Conservation (phyloP, 1,140 invertebrate genomes). For the Drosophila ercepeae region DNA sequence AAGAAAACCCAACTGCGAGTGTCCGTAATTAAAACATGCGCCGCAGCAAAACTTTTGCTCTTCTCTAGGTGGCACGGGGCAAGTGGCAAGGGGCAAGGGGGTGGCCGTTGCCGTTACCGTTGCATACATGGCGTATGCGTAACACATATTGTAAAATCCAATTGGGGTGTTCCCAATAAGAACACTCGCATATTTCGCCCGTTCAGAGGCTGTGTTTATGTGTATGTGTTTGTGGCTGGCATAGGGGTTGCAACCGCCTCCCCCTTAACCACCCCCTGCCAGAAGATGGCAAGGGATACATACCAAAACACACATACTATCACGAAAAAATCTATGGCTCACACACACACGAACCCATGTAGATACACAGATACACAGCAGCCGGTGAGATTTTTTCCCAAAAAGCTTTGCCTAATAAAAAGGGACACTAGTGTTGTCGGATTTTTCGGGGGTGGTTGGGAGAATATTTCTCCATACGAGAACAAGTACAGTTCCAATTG, state of each 20-base stretch:
- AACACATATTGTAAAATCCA: slow-evolving; percentile 28
- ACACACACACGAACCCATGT: not conserved
- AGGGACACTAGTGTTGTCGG: slow-evolving; percentile 15
- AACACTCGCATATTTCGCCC: too few species aligned
- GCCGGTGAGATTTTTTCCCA: slow-evolving; percentile 10
- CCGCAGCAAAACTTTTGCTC: slow-evolving; percentile 30
- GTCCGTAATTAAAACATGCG: slow-evolving; percentile 80
- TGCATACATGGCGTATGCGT: slow-evolving; percentile 59
- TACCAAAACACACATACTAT: slow-evolving; percentile 38
- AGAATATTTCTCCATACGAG: too few species aligned
- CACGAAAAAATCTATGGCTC: too few species aligned
- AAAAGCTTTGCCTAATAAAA: slow-evolving; percentile 16
- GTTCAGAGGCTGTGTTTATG: slow-evolving; percentile 14
- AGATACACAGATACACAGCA: slow-evolving; percentile 10
- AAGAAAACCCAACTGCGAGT: slow-evolving; percentile 63
- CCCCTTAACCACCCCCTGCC: slow-evolving; percentile 42
- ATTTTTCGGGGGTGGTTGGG: slow-evolving; percentile 22
- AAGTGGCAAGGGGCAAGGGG: not conserved
- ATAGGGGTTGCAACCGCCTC: slow-evolving; percentile 37
- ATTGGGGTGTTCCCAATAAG: slow-evolving; percentile 26
- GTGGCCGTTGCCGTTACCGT: not conserved
- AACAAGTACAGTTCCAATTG: slow-evolving; percentile 69
- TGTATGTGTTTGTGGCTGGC: slow-evolving; percentile 9
- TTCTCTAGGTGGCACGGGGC: not conserved
- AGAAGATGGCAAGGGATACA: slow-evolving; percentile 48